These are phyloP conservation scores for Calidris pygmaea DNA, from an alignment of 2,113 vertebrate species.

Conservation along the genomic window DNA sequence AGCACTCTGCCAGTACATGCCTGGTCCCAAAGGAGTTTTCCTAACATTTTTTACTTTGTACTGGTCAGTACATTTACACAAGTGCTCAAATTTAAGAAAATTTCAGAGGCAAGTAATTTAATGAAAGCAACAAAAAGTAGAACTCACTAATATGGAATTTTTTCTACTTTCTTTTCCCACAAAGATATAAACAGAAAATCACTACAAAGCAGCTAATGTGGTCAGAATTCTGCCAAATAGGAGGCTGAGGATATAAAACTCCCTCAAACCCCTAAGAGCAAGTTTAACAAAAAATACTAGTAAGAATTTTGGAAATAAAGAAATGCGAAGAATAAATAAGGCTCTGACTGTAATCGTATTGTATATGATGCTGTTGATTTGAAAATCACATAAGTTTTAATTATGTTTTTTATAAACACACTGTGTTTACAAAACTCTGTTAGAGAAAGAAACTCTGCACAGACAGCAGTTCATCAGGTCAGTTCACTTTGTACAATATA, in stretches of 20 bases:
- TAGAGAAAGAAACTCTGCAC: not conserved
- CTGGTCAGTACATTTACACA: not conserved
- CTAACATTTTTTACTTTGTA: not conserved
- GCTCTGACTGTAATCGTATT: fast-evolving
- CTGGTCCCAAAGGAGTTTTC: not conserved
- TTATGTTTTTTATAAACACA: not conserved
- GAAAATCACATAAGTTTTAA: not conserved
- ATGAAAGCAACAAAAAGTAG: not conserved
- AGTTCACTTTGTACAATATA: not conserved
- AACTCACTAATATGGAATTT: not conserved
- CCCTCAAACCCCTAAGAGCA: not conserved
- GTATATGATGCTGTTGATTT: not conserved
- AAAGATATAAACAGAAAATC: not conserved
- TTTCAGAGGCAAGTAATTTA: not conserved
- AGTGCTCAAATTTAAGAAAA: not conserved
- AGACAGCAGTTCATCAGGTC: not conserved
- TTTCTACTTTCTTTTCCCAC: not conserved
- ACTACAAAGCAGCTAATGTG: not conserved
- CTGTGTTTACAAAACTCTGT: not conserved
- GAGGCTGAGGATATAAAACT: not conserved
- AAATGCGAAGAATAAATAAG: not conserved
- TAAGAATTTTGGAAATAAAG: not conserved
- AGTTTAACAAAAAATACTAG: not conserved
- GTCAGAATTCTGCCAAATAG: not conserved
- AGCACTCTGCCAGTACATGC: not conserved